phyloP scores from a whole-genome alignment of 2,888 invertebrate species.

The Acleris emargana region DNA sequence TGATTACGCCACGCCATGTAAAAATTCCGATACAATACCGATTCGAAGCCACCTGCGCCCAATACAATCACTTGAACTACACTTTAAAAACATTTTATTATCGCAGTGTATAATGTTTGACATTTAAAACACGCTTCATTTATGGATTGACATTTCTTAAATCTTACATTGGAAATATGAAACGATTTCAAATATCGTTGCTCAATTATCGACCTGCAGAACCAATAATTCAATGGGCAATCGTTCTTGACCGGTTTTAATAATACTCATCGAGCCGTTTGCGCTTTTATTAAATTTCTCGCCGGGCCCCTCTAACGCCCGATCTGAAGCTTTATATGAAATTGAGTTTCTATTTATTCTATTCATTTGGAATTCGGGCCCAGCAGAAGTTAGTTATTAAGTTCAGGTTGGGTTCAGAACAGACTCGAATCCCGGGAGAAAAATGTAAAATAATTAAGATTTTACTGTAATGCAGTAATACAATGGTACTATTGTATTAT shows the following conservation, averaged over 20 bases:
- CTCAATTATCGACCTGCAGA: slow-evolving; percentile 8
- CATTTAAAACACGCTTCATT: slow-evolving; percentile 4
- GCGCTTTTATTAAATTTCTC: slow-evolving; percentile 52
- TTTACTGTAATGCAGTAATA: too few species aligned
- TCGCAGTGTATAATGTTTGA: slow-evolving; percentile 3
- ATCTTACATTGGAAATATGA: neutral
- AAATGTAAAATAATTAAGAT: too few species aligned
- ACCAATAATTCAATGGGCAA: slow-evolving; percentile 14
- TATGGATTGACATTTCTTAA: slow-evolving; percentile 5
- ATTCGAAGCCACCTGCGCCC: slow-evolving; percentile 24
- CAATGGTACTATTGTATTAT: too few species aligned
- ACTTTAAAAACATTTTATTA: slow-evolving; percentile 15
- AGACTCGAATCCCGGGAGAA: too few species aligned
- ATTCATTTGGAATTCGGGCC: slow-evolving; percentile 17
- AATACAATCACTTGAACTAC: slow-evolving; percentile 17
- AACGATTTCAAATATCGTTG: slow-evolving; percentile 6
- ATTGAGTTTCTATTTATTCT: slow-evolving; percentile 47
- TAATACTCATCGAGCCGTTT: slow-evolving; percentile 44
- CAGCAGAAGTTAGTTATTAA: neutral
- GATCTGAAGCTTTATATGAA: slow-evolving; percentile 45
- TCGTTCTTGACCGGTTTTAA: slow-evolving; percentile 48
- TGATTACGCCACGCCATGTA: slow-evolving; percentile 23
- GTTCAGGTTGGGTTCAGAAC: neutral
- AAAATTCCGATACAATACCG: slow-evolving; percentile 30
- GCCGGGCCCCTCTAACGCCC: slow-evolving; percentile 43